Evolutionary conservation across 2,888 invertebrate species (phyloP), one percentile per base, ranked within the genome.

Genomic region (Agriopis aurantiaria): DNA sequence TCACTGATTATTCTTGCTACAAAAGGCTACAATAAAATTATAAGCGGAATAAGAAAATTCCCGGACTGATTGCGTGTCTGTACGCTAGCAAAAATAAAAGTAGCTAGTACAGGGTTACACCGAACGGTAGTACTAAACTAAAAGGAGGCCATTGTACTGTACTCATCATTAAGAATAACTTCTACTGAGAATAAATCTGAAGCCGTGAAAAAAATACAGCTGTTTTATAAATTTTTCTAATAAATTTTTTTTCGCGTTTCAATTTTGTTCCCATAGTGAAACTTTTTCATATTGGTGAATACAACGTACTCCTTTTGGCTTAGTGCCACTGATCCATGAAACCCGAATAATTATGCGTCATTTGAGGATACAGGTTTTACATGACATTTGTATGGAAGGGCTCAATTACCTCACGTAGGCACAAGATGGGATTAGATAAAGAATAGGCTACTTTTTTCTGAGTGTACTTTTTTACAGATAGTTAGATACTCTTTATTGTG

Each of bases 291-390:
- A 33, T 33, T 33, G 33, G 33, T 33, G 33, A 33, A 33, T 33
- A 33, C 33, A 33, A 5, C 3, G 33, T 3, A 3, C 33, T 33
- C 33, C 33, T 33, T 33, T 33, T 33, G 33, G 33, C 3, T 33
- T 33, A 33, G 3, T 33, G 33, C 33, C 33, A 33, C 33, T 5
- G 5, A 33, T 3, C 3, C 33, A 33, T 33, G 33, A 1, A 33
- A 33, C 5, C 33, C 33, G 9, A 7, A 46, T 23, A 46, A 46
- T 63, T 53, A 46, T 33, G 46, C 12, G 46, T 63, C 53, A 45
- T 33, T 33, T 45, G 33, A 53, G n/a, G n/a, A 46, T 53, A 63
- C 63, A 23, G 46, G 63, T 63, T 64, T 41, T 57, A 57, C n/a
- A 17, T 56, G 43, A 46, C 10, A 46, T 60, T 48, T 59, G 8